phyloP scores from a whole-genome alignment of 2,888 invertebrate genomes.

The Nomada ferruginata region DNA sequence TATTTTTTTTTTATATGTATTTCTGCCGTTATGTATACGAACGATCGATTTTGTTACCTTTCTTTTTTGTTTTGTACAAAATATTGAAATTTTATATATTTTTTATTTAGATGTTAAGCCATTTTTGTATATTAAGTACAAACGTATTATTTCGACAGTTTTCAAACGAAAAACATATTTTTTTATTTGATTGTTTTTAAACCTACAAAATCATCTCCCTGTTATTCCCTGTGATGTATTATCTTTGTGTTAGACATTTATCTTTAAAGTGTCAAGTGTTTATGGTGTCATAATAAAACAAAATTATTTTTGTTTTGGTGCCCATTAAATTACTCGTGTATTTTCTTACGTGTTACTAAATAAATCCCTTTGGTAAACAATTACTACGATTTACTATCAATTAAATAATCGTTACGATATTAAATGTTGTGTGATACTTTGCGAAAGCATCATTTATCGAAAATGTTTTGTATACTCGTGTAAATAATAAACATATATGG shows the following conservation, averaged over 20 bases:
- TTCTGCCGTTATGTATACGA: background rate
- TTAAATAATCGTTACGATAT: constrained; percentile 9
- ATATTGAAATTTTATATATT: constrained; percentile 13
- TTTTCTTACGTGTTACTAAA: background rate
- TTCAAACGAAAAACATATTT: background rate
- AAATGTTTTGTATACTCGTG: constrained; percentile 13
- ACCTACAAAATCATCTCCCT: background rate
- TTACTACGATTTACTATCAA: background rate
- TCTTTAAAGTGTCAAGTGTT: background rate
- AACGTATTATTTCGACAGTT: background rate
- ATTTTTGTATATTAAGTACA: constrained; percentile 31
- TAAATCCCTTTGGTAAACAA: constrained; percentile 11
- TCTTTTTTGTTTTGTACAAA: background rate
- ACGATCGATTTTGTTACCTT: background rate
- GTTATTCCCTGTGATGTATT: background rate
- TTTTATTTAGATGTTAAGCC: constrained; percentile 28
- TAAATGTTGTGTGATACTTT: constrained; percentile 7
- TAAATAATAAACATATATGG: constrained; percentile 25
- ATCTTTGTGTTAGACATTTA: constrained; percentile 11
- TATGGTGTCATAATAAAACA: background rate
- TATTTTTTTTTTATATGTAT: constrained; percentile 11
- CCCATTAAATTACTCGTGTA: background rate
- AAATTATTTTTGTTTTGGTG: background rate
- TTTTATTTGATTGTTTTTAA: background rate
- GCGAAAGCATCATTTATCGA: constrained; percentile 3